Evolutionary conservation across 2,888 invertebrate species (phyloP).

Genomic region (Drosophila leonis): DNA sequence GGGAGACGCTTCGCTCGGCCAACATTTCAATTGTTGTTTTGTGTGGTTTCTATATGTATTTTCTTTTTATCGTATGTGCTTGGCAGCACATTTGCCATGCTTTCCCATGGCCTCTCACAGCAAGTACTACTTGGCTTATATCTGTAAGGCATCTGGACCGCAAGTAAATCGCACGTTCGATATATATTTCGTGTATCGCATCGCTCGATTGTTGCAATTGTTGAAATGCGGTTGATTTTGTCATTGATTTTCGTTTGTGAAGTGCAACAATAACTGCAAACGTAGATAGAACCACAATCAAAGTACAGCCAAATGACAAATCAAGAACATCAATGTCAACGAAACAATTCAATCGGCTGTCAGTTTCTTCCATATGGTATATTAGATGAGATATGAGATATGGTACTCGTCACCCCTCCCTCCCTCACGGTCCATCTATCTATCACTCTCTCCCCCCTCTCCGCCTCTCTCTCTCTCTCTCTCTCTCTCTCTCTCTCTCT

Average conservation of each 20-base stretch:
- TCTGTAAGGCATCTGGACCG: slow-evolving; percentile 40
- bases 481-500: slow-evolving; percentile 13
- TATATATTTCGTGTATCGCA: slow-evolving; percentile 27
- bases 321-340: slow-evolving; percentile 49
- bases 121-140: slow-evolving; percentile 7
- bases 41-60: slow-evolving; percentile 41
- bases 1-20: slow-evolving; percentile 29
- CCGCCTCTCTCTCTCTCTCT: too few relatives aligned
- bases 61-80: slow-evolving; percentile 33
- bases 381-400: slow-evolving; percentile 17
- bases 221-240: slow-evolving; percentile 60
- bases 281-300: slow-evolving; percentile 16
- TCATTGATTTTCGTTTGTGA: slow-evolving; percentile 44
- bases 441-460: too few relatives aligned
- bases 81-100: slow-evolving; percentile 36
- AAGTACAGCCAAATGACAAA: slow-evolving; percentile 49
- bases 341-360: slow-evolving; percentile 47
- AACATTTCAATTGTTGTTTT: slow-evolving; percentile 48
- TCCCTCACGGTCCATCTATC: too few relatives aligned
- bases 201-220: slow-evolving; percentile 11
- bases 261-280: slow-evolving; percentile 28
- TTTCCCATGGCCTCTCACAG: slow-evolving; percentile 52
- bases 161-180: slow-evolving; percentile 52
- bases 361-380: slow-evolving; percentile 13
- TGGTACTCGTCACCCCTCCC: too few relatives aligned